Evolutionary conservation across 2,888 invertebrate genomes (phyloP).

Genomic region (Ectemnius cavifrons): DNA sequence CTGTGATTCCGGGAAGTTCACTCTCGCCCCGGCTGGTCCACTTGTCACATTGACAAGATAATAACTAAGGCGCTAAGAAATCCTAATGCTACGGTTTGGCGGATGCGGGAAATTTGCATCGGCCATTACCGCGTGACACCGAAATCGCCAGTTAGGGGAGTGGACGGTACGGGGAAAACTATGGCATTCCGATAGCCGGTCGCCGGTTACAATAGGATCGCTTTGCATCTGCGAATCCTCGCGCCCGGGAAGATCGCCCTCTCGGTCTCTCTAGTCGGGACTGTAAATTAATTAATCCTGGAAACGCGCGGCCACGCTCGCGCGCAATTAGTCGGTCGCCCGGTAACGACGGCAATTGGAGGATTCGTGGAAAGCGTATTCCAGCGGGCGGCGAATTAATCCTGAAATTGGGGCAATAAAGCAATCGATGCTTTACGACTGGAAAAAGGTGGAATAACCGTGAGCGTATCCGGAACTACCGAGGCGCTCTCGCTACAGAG

Average conservation of each 20-base stretch:
- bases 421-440: constrained; percentile 52
- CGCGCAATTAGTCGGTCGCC: constrained; percentile 35
- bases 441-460: constrained; percentile 16
- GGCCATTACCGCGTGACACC: no score
- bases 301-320: constrained; percentile 29
- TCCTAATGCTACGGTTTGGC: no score
- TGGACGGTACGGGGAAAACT: constrained; percentile 13
- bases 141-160: constrained; percentile 4
- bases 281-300: constrained; percentile 53
- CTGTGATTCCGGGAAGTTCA: no score
- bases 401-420: constrained; percentile 63
- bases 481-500: constrained; percentile 26
- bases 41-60: no score
- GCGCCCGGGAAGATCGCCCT: constrained; percentile 11
- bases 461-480: constrained; percentile 28
- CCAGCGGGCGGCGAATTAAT: constrained; percentile 60
- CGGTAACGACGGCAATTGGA: constrained; percentile 41
- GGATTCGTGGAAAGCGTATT: constrained; percentile 44
- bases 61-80: no score
- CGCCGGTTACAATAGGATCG: background rate
- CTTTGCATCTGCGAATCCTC: constrained; percentile 27
- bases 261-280: constrained; percentile 17
- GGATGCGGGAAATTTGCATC: no score
- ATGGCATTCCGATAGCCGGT: constrained; percentile 11
- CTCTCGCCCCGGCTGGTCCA: no score